Percentiles rank a stretch among this genome's conserved stretches.
These are phyloP conservation scores for Pherbina coryleti DNA, from an alignment of 2,888 invertebrate genomes.

Conservation along the genomic window DNA sequence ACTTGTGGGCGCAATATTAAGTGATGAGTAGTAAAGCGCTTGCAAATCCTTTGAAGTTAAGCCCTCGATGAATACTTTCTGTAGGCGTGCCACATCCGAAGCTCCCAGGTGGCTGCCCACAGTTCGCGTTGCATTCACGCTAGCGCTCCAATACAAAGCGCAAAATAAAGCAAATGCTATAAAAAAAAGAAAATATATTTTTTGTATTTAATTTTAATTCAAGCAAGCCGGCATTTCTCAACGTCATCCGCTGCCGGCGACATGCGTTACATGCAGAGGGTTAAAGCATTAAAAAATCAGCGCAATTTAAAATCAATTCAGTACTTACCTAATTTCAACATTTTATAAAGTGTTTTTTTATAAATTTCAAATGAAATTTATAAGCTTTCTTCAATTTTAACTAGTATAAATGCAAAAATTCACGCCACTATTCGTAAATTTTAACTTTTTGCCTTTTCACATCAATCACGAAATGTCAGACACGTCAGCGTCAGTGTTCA, in stretches of 20 bases:
- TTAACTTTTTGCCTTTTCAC: not conserved
- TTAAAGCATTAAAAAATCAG: conserved; percentile 32
- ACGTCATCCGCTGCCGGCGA: not conserved
- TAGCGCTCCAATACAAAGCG: conserved; percentile 47
- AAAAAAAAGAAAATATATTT: not conserved
- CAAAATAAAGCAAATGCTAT: conserved; percentile 22
- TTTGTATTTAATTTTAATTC: not conserved
- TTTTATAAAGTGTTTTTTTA: conserved; percentile 30
- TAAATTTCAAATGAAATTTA: conserved; percentile 7
- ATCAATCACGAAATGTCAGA: conserved; percentile 57
- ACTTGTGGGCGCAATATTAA: conserved; percentile 79
- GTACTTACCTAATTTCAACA: conserved; percentile 53
- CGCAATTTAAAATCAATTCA: conserved; percentile 8
- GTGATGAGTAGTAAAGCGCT: conserved; percentile 79
- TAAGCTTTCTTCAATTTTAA: conserved; percentile 3
- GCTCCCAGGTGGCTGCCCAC: conserved; percentile 64
- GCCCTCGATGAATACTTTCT: conserved; percentile 68
- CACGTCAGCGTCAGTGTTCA: conserved; percentile 63
- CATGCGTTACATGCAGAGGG: not conserved
- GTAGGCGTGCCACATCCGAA: conserved; percentile 64
- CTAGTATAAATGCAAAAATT: not conserved
- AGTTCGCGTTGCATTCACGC: conserved; percentile 56
- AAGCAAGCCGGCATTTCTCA: conserved; percentile 29
- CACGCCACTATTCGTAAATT: conserved; percentile 19
- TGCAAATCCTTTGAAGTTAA: conserved; percentile 75